Percentiles rank a stretch among this genome's conserved stretches.
Evolutionary conservation across 2,113 vertebrate species (phyloP).

Genomic region (Scophthalmus maximus): DNA sequence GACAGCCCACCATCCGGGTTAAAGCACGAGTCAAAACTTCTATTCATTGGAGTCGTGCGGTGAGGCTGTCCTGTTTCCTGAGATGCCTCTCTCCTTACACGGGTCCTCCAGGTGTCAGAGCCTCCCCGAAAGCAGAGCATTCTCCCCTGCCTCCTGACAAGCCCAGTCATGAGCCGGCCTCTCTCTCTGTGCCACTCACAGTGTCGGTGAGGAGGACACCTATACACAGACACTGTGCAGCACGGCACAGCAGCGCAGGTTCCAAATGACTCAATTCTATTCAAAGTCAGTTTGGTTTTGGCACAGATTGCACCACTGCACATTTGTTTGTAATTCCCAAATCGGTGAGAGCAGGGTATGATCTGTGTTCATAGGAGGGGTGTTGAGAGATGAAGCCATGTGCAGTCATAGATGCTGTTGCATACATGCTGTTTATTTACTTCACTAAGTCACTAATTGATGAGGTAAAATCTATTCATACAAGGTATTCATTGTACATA

Average conservation of each 20-base stretch:
- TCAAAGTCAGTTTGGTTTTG: slow-evolving; percentile 24
- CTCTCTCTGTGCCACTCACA: slow-evolving; percentile 17
- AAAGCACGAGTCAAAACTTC: slow-evolving; percentile 23
- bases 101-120: slow-evolving; percentile 53
- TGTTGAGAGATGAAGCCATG: too few relatives aligned
- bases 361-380: too few relatives aligned
- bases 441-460: too few relatives aligned
- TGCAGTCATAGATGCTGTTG: background rate
- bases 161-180: slow-evolving; percentile 62
- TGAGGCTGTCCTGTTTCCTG: slow-evolving; percentile 35
- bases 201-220: slow-evolving; percentile 52
- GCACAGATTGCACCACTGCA: background rate
- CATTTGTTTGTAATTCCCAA: background rate
- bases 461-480: too few relatives aligned
- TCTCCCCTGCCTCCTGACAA: slow-evolving; percentile 60
- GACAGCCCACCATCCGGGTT: too few relatives aligned
- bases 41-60: slow-evolving; percentile 16
- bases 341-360: too few relatives aligned
- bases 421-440: background rate
- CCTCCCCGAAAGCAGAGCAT: slow-evolving; percentile 35
- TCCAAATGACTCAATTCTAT: slow-evolving; percentile 10
- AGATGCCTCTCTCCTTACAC: slow-evolving; percentile 41
- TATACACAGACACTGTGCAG: slow-evolving; percentile 30
- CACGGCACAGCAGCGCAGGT: slow-evolving; percentile 17
- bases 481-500: background rate